Evolutionary conservation across 2,888 invertebrate species (phyloP).

Genomic region (Diaprepes abbreviatus): DNA sequence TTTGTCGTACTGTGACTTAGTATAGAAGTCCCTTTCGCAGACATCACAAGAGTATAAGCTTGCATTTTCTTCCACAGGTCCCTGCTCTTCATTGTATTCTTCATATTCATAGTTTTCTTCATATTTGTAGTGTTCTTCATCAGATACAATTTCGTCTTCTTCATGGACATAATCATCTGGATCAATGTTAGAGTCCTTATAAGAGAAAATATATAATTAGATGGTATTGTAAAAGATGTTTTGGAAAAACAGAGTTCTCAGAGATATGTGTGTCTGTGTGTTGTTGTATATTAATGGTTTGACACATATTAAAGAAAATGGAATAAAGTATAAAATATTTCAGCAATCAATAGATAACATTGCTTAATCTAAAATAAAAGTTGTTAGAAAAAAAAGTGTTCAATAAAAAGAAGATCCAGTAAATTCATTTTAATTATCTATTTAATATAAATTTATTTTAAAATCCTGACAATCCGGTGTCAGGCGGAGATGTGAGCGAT

Average conservation of each 20-base stretch:
- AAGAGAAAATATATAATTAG: conserved; percentile 11
- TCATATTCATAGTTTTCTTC: conserved; percentile 26
- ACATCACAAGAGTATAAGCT: conserved; percentile 77
- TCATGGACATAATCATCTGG: conserved; percentile 49
- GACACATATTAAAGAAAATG: too few relatives aligned
- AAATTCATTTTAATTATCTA: too few relatives aligned
- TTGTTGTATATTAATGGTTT: too few relatives aligned
- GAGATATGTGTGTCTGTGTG: too few relatives aligned
- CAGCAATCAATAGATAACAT: too few relatives aligned
- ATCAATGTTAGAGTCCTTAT: conserved; percentile 28
- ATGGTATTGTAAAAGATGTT: neutral
- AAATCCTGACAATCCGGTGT: too few relatives aligned
- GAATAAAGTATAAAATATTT: too few relatives aligned
- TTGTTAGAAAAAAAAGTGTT: too few relatives aligned
- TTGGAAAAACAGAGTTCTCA: neutral
- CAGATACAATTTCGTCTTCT: conserved; percentile 48
- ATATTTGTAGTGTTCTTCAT: conserved; percentile 37
- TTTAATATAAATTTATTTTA: too few relatives aligned
- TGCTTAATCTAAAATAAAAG: too few relatives aligned
- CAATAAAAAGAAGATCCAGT: too few relatives aligned
- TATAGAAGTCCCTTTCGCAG: conserved; percentile 84
- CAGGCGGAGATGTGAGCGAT: too few relatives aligned
- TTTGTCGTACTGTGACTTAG: conserved; percentile 72
- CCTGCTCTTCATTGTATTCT: conserved; percentile 53
- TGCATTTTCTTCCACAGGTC: conserved; percentile 38